These are phyloP conservation scores for Chymomyza costata DNA, from an alignment of 1,140 invertebrate species.

Conservation along the genomic window DNA sequence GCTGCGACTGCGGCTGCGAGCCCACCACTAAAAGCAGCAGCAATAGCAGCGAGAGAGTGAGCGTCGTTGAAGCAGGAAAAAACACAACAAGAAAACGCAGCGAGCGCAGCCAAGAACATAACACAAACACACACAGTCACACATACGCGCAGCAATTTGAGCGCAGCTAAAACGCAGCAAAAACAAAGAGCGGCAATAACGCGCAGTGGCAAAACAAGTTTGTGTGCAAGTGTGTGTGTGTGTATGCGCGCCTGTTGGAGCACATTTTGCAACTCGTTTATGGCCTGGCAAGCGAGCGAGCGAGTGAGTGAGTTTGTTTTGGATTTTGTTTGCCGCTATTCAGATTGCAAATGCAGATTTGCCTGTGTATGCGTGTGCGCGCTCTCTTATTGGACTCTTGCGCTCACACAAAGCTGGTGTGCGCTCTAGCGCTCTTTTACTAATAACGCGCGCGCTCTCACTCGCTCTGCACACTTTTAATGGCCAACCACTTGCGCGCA, in stretches of 20 bases:
- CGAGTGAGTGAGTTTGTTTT: constrained; percentile 42
- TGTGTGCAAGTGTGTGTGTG: constrained; percentile 11
- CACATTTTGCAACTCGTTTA: too few species aligned
- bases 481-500: constrained; percentile 49
- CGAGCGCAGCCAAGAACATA: too few species aligned
- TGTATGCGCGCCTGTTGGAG: too few species aligned
- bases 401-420: background rate
- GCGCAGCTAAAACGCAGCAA: background rate
- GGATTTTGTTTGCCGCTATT: constrained; percentile 39
- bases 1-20: constrained; percentile 11
- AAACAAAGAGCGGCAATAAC: background rate
- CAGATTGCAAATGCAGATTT: constrained; percentile 58
- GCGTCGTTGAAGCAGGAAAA: too few species aligned
- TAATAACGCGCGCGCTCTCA: constrained; percentile 1
- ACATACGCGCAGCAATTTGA: too few species aligned
- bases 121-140: too few species aligned
- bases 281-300: background rate
- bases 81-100: too few species aligned
- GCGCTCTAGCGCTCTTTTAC: constrained; percentile 4
- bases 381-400: constrained; percentile 19
- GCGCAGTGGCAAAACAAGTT: background rate
- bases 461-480: background rate
- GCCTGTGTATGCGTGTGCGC: constrained; percentile 31
- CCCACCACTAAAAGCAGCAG: constrained; percentile 13
- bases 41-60: background rate